Percentiles rank a stretch among this genome's conserved stretches.
Conservation (phyloP, 2,888 invertebrate species). For the Syrista parreyssii region DNA sequence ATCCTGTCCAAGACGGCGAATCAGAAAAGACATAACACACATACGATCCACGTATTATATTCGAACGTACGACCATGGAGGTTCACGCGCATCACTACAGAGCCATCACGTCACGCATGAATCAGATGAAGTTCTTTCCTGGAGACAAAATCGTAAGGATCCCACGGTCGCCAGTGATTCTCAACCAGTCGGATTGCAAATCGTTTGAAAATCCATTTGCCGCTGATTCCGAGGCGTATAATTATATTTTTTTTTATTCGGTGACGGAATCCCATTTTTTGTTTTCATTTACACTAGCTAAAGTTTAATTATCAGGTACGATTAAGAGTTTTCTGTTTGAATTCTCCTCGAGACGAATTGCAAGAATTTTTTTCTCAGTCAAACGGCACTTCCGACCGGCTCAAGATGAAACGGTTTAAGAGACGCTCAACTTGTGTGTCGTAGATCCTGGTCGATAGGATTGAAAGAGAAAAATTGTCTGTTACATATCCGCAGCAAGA, state of each 20-base stretch:
- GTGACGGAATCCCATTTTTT: background rate
- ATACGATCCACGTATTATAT: background rate
- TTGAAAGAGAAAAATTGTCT: background rate
- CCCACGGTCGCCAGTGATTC: background rate
- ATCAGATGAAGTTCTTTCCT: conserved; percentile 63
- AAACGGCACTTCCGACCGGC: background rate
- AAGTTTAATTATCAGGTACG: background rate
- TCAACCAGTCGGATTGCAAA: background rate
- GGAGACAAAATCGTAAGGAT: conserved; percentile 59
- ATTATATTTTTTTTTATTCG: background rate
- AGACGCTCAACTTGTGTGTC: background rate
- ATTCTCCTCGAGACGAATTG: background rate
- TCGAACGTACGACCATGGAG: conserved; percentile 48
- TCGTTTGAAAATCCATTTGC: background rate
- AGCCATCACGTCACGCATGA: conserved; percentile 59
- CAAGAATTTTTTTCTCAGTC: background rate
- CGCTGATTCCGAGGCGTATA: background rate
- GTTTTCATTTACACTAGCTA: background rate
- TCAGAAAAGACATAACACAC: background rate
- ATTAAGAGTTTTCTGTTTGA: background rate
- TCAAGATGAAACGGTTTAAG: background rate
- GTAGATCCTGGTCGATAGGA: background rate
- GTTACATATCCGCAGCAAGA: conserved; percentile 52
- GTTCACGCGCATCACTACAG: conserved; percentile 61
- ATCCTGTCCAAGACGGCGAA: background rate